phyloP scores from a whole-genome alignment of 1,140 invertebrate genomes.

The Ceratosolen fusciceps region DNA sequence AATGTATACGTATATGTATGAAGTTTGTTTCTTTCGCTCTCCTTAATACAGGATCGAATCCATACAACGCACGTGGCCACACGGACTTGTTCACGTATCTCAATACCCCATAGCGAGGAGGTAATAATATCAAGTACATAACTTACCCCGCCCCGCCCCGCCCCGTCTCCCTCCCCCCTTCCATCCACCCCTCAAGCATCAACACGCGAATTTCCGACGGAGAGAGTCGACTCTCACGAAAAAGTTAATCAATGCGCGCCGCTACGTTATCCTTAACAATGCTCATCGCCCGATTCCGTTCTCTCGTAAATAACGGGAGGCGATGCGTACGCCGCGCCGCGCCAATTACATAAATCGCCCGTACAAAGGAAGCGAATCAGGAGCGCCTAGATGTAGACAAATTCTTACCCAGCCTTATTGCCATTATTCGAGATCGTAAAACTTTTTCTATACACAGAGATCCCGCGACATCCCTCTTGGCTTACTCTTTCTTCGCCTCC shows the following conservation, averaged over 20 bases:
- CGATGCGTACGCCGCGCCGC: not conserved
- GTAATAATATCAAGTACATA: too few relatives aligned
- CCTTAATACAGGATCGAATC: too few relatives aligned
- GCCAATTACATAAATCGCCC: not conserved
- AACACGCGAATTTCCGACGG: too few relatives aligned
- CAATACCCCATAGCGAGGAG: too few relatives aligned
- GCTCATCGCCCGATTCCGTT: not conserved
- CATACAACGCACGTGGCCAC: too few relatives aligned
- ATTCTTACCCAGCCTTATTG: not conserved
- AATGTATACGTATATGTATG: too few relatives aligned
- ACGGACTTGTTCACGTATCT: too few relatives aligned
- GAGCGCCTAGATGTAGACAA: not conserved
- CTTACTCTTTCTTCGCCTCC: constrained; percentile 47
- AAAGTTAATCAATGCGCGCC: not conserved
- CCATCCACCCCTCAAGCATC: too few relatives aligned
- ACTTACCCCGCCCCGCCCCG: too few relatives aligned
- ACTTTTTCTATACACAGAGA: too few relatives aligned
- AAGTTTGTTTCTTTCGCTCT: too few relatives aligned
- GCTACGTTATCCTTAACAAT: not conserved
- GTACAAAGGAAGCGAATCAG: not conserved
- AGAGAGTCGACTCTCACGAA: not conserved
- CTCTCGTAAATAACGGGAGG: not conserved
- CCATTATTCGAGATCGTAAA: constrained; percentile 34
- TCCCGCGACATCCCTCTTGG: not conserved
- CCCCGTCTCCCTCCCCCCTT: too few relatives aligned